Conservation (phyloP, 92 coral and sea anemone species). For the Muricea muricata region DNA sequence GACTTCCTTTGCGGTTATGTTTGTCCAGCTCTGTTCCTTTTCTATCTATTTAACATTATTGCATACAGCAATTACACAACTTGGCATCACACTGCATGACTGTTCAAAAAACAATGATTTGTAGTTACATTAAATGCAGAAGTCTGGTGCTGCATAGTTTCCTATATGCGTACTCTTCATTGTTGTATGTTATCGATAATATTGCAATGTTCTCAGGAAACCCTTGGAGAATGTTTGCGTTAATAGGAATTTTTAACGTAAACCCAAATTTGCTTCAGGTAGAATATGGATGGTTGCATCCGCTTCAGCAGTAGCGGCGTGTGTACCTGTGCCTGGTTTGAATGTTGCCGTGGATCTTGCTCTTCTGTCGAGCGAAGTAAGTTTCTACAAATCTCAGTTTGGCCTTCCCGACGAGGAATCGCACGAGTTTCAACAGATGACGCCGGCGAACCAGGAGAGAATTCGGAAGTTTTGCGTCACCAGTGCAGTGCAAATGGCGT, state of each 20-base stretch:
- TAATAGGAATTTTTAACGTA: background rate
- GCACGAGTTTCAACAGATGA: constrained; percentile 24
- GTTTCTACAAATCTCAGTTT: constrained; percentile 56
- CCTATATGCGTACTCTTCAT: too few species aligned
- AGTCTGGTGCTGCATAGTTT: too few species aligned
- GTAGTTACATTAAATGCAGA: too few species aligned
- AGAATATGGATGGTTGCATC: constrained; percentile 58
- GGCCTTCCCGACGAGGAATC: constrained; percentile 59
- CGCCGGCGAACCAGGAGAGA: constrained; percentile 23
- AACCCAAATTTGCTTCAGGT: background rate
- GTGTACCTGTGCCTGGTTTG: constrained; percentile 57
- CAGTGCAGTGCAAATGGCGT: constrained; percentile 21
- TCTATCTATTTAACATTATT: too few species aligned
- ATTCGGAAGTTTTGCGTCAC: constrained; percentile 41
- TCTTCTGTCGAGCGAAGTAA: constrained; percentile 33
- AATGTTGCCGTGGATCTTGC: constrained; percentile 49
- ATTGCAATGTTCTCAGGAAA: too few species aligned
- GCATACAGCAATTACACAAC: too few species aligned
- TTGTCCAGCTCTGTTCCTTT: too few species aligned
- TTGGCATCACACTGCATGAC: too few species aligned
- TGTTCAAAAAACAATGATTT: too few species aligned
- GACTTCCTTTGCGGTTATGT: too few species aligned
- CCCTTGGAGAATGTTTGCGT: too few species aligned
- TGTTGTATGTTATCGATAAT: too few species aligned
- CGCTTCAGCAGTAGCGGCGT: constrained; percentile 51